Evolutionary conservation across 2,888 invertebrate species (phyloP), one percentile per base, ranked within the genome.

Genomic region (Limnephilus lunatus): DNA sequence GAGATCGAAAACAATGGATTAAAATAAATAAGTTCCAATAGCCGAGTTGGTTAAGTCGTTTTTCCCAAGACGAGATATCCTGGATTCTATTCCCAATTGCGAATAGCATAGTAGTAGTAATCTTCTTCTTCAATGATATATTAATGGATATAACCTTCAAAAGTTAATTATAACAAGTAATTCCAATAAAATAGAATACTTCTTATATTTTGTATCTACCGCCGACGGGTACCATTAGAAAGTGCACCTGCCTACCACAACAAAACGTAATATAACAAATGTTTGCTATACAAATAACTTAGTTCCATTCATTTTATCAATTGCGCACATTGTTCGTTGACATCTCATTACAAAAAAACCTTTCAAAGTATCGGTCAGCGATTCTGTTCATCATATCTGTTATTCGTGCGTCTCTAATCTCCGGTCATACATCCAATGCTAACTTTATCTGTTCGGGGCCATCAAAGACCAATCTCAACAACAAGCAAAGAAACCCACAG

Each of bases 391-490:
- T 82, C 82, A 82, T 82, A 82, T 82, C 82, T 15, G 82, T 31
- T 32, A 31, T 32, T 82, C 82, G 82, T 82, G 82, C 82, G 82
- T 82, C 32, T 32, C 82, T 82, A 82, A 82, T 82, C 82, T 82
- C 15, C 31, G 32, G 31, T 82, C 32, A 82, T 31, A 32, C 15
- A 32, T 82, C 82, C 82, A 32, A 19, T 31, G 82, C 30, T 14
- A 32, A 31, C 31, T 68, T 82, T 82, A 82, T 82, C 82, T 82
- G 19, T 14, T 82, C 82, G 82, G 82, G 82, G 82, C 82, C 82
- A 82, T 82, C 82, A 82, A 32, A 82, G 82, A 7, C 82, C 82
- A 82, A 82, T 82, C 82, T 82, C 31, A 82, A 82, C 82, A 82
- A 82, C 25, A n/a, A 68, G 68, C n/a, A 68, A 68, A 68, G 68